phyloP scores from a whole-genome alignment of 2,797 vertebrate species.

The Galagoides demidoff region DNA sequence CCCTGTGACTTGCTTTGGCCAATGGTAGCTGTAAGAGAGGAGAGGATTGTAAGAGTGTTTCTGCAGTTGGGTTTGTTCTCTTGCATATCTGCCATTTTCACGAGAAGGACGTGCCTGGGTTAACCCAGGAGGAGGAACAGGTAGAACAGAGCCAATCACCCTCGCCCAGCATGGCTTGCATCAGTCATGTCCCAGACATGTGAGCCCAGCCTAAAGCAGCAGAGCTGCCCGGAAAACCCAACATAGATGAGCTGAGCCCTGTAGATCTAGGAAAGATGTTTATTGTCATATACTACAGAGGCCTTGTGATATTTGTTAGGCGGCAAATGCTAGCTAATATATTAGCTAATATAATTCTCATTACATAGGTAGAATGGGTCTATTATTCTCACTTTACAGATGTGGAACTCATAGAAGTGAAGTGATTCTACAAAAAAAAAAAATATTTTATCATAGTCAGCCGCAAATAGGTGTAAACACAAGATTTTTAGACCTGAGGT shows the following conservation, averaged over 20 bases:
- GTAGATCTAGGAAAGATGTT: background rate
- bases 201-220: background rate
- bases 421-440: no score
- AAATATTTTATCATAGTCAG: background rate
- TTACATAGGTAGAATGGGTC: background rate
- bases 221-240: background rate
- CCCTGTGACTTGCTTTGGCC: conserved; percentile 15
- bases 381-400: background rate
- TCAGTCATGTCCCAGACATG: background rate
- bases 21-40: background rate
- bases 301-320: background rate
- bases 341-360: background rate
- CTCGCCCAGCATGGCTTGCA: background rate
- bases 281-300: background rate
- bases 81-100: background rate
- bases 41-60: background rate
- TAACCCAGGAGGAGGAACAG: background rate
- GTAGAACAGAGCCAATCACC: background rate
- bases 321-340: background rate
- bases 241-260: background rate
- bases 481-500: background rate
- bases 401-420: background rate
- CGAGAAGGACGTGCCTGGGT: background rate
- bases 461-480: background rate
- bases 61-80: background rate